Base-by-base conservation (phyloP, 2,797 vertebrate genomes). In the Gymnodraco acuticeps region DNA sequence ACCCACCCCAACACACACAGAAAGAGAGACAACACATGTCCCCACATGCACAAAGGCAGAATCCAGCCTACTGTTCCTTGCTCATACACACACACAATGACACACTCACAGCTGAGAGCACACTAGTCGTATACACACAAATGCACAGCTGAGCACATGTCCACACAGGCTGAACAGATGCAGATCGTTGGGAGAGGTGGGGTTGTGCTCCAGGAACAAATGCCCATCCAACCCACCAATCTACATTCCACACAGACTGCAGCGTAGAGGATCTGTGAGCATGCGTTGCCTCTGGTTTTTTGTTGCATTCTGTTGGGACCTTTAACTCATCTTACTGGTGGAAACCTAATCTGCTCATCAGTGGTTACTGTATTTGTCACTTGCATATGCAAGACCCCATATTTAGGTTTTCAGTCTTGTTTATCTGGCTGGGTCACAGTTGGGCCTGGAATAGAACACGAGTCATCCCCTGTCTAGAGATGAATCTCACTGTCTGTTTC, bases 101-200 rank as follows among this genome's bases (percentile, higher is more conserved):
- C 87, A 85, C 82, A 74, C 80, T 82, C 89, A 70, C 88, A 89
- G 89, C 92, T 92, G 89, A 92, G 87, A 51, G 79, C 77, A 73
- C 79, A 76, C 70, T 51, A 68, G 66, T 72, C 85, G 81, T 80
- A 80, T 80, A 80, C 78, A 75, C 51, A 53, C 79, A 85, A 46
- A 89, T 23, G 70, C 83, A 86, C 88, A 89, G 88, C 80, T 81
- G 78, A 89, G 88, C 91, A 90, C 91, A 89, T 88, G 93, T 88
- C 91, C 58, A 19, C 70, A 91, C 92, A 89, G 82, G 91, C 89
- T 66, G 56, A 84, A 79, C 88, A 88, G 82, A 92, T 90, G 89
- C 87, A 90, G 84, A 90, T 92, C 53, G 62, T 66, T 92, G 87
- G 72, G 31, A 74, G 82, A 94, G 92, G 91, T 85, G 89, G 91